These are phyloP conservation scores for Acrobasis repandana DNA, from an alignment of 2,888 invertebrate genomes.

Conservation along the genomic window DNA sequence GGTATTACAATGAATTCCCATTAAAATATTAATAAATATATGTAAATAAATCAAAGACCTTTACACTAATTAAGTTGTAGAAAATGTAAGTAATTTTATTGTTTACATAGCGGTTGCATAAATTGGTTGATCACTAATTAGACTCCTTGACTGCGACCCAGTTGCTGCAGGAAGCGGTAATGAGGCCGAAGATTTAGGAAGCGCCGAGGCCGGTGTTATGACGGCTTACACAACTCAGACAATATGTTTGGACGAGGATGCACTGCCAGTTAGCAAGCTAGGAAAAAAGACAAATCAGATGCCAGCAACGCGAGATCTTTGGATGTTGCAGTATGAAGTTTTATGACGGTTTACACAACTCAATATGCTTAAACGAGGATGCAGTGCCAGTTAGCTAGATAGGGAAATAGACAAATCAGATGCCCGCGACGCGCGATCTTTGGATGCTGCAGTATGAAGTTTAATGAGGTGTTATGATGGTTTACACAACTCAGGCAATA, in stretches of 20 bases:
- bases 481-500: conserved; percentile 13
- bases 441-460: no score
- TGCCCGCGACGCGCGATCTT: no score
- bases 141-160: conserved; percentile 29
- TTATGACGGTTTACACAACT: conserved; percentile 23
- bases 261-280: no score
- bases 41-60: neutral
- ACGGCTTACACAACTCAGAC: conserved; percentile 19
- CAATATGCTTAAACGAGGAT: neutral
- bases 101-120: conserved; percentile 11
- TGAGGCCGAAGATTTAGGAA: conserved; percentile 27
- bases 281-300: no score
- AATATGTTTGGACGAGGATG: neutral
- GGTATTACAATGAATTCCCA: neutral
- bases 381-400: no score
- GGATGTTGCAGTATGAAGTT: no score
- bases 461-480: conserved; percentile 25
- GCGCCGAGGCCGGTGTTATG: conserved; percentile 27
- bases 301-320: no score
- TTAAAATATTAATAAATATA: neutral
- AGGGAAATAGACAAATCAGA: no score
- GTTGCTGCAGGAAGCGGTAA: conserved; percentile 28
- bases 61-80: conserved; percentile 15
- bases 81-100: neutral
- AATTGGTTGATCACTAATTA: conserved; percentile 8